Percentiles rank a stretch among this genome's conserved stretches.
These are phyloP conservation scores for Crepidodera aurea DNA, from an alignment of 2,888 invertebrate species.

Conservation along the genomic window DNA sequence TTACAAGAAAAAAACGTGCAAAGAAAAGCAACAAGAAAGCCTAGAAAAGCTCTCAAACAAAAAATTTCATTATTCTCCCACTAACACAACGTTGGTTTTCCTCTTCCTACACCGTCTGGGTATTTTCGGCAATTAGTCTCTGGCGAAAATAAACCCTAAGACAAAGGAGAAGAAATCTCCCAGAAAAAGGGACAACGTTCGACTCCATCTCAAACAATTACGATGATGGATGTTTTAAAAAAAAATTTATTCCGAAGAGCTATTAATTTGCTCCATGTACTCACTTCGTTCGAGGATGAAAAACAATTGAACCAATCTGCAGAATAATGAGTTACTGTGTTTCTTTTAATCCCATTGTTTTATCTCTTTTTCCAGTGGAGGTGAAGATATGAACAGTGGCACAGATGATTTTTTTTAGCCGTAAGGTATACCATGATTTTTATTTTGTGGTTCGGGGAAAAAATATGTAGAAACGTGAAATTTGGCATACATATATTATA, in stretches of 20 bases:
- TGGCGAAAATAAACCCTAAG: conserved; percentile 24
- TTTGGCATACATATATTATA: too few species aligned
- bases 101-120: conserved; percentile 8
- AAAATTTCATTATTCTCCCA: conserved; percentile 17
- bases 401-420: conserved; percentile 3
- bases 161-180: conserved; percentile 7
- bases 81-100: not conserved
- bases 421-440: too few species aligned
- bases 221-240: conserved; percentile 29
- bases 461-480: too few species aligned
- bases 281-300: conserved; percentile 19
- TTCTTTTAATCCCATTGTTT: conserved; percentile 29
- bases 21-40: not conserved
- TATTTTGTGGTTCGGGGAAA: too few species aligned
- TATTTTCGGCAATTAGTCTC: conserved; percentile 32
- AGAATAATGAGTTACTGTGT: conserved; percentile 30
- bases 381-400: conserved; percentile 12
- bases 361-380: not conserved
- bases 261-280: conserved; percentile 29
- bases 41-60: not conserved
- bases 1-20: not conserved
- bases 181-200: conserved; percentile 2
- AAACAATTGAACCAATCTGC: conserved; percentile 36
- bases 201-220: conserved; percentile 23
- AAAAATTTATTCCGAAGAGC: conserved; percentile 23